Percentiles rank a stretch among this genome's conserved stretches.
Evolutionary conservation across 2,888 invertebrate genomes (phyloP).

Genomic region (Campopleginae sp.): DNA sequence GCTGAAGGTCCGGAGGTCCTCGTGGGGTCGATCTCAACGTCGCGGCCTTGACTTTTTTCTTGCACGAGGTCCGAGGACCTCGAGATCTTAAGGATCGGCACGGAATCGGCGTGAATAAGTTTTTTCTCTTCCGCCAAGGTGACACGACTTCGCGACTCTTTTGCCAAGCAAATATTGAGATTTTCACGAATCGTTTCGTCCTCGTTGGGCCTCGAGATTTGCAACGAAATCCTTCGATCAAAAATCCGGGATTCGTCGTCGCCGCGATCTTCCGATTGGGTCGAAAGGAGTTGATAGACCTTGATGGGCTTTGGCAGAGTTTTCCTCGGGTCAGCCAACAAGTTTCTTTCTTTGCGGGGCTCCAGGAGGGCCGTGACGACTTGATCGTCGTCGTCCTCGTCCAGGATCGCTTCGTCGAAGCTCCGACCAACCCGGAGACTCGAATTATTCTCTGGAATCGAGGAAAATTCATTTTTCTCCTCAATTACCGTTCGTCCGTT

Average conservation of each 20-base stretch:
- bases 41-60: slow-evolving; percentile 14
- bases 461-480: background rate
- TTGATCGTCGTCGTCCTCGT: slow-evolving; percentile 53
- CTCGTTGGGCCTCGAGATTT: slow-evolving; percentile 72
- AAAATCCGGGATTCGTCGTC: slow-evolving; percentile 71
- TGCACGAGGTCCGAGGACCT: slow-evolving; percentile 9
- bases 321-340: slow-evolving; percentile 34
- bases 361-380: slow-evolving; percentile 40
- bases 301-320: slow-evolving; percentile 73
- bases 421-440: background rate
- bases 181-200: slow-evolving; percentile 39
- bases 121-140: slow-evolving; percentile 57
- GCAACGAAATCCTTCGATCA: slow-evolving; percentile 75
- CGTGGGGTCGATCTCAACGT: background rate
- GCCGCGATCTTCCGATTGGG: slow-evolving; percentile 76
- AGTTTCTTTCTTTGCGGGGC: background rate
- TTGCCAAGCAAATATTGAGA: background rate
- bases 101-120: slow-evolving; percentile 68
- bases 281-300: slow-evolving; percentile 77
- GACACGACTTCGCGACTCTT: background rate
- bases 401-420: slow-evolving; percentile 29
- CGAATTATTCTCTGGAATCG: background rate
- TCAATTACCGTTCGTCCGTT: slow-evolving; percentile 20
- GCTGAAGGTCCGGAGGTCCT: slow-evolving; percentile 55
- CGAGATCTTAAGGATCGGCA: slow-evolving; percentile 66